Percentiles rank a stretch among this genome's conserved stretches.
Evolutionary conservation across 2,797 vertebrate species (phyloP).

Genomic region (Melanotaenia parkinsoni): DNA sequence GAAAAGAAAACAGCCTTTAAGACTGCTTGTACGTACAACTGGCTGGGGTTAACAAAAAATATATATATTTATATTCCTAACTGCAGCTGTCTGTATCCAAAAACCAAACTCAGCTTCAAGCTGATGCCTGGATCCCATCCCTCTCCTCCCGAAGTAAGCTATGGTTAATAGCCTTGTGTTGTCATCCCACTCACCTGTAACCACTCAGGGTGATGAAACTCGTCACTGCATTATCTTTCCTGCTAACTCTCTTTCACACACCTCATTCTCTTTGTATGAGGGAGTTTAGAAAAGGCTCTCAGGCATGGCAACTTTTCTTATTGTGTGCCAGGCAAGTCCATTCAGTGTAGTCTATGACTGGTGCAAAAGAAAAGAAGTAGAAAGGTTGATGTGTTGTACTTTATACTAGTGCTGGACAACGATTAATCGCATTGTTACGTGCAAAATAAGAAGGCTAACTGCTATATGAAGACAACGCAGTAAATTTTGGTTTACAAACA

Average conservation of each 20-base stretch:
- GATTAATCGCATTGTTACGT: too few relatives aligned
- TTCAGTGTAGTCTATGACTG: slow-evolving; percentile 1
- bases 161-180: slow-evolving; percentile 26
- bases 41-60: slow-evolving; percentile 1
- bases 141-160: neutral
- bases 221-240: slow-evolving; percentile 25
- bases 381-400: neutral
- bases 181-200: slow-evolving; percentile 41
- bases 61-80: neutral
- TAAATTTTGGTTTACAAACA: too few relatives aligned
- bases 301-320: neutral
- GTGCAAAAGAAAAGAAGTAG: slow-evolving; percentile 3
- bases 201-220: slow-evolving; percentile 20
- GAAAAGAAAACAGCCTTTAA: neutral
- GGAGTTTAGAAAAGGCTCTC: slow-evolving; percentile 20
- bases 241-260: slow-evolving; percentile 18
- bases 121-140: neutral
- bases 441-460: too few relatives aligned
- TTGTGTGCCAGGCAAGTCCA: slow-evolving; percentile 12
- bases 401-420: neutral
- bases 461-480: too few relatives aligned
- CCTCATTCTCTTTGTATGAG: slow-evolving; percentile 37
- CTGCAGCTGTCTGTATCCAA: neutral
- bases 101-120: neutral
- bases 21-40: neutral